phyloP scores from a whole-genome alignment of 1,140 invertebrate species.

The Papilio glaucus region DNA sequence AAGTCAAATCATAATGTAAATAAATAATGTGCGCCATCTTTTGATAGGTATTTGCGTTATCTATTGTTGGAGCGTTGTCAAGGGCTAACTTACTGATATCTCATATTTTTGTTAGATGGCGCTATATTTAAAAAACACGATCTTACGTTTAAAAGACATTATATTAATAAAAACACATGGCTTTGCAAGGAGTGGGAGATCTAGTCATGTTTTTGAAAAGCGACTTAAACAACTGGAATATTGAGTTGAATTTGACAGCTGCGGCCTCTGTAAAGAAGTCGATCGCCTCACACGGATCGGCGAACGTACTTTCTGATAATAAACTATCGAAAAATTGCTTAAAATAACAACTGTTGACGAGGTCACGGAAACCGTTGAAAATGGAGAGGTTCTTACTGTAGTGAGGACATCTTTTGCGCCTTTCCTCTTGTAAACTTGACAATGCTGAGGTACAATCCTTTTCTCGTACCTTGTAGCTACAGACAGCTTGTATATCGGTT shows the following conservation, averaged over 20 bases:
- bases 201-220: background rate
- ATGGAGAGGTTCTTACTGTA: background rate
- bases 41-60: too few species aligned
- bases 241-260: background rate
- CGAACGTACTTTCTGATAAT: background rate
- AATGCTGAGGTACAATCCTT: background rate
- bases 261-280: background rate
- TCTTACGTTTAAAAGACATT: too few species aligned
- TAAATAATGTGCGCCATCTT: too few species aligned
- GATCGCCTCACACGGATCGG: conserved; percentile 1
- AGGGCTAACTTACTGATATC: too few species aligned
- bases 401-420: background rate
- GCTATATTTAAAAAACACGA: too few species aligned
- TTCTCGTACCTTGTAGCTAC: background rate
- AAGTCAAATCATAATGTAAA: too few species aligned
- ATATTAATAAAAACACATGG: background rate
- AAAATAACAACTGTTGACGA: background rate
- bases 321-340: conserved; percentile 5
- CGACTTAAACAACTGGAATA: background rate
- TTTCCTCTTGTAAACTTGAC: background rate
- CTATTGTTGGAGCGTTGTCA: too few species aligned
- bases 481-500: background rate
- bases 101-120: too few species aligned
- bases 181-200: background rate
- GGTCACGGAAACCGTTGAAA: background rate